Base-by-base conservation (phyloP, 2,888 invertebrate genomes). In the Ectemnius continuus region DNA sequence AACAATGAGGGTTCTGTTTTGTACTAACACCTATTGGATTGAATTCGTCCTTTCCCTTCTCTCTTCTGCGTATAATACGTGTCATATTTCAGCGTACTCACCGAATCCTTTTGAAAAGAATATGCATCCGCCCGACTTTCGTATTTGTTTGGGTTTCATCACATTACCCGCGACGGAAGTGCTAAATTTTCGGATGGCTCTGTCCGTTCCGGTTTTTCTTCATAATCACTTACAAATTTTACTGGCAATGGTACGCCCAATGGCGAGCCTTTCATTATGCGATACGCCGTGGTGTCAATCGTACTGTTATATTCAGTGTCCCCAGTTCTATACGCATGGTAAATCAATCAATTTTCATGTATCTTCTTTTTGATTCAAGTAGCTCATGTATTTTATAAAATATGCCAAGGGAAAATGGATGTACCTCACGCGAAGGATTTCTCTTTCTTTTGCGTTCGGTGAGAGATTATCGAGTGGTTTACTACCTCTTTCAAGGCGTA, bases 381-480 rank as follows among this genome's bases (percentile, higher is more conserved):
- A 23, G 18, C 16, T n/a, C 14, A 26, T 26, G 23, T 45, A 18
- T 60, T 20, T 2, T 14, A 47, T 3, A 1, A 36, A 47, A 64
- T 62, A 67, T 46, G 5, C 28, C 11, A 47, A 60, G 16, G 20
- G 59, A 2, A 2, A 14, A 61, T 28, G 47, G 20, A 78, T 75
- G 66, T 68, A 88, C 88, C 72, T 80, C 16, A 86, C 70, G 16
- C 82, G 69, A 36, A 87, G 84, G 67, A 86, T 85, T 70, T 81
- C 74, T 67, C 87, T 79, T 75, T 88, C 85, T 56, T 83, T 83
- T 57, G 62, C 57, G 64, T 83, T 80, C 0, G 84, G 79, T 4
- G 28, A 65, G 18, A 89, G 78, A 75, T 84, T 86, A 20, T 84
- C 81, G 0, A 14, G 4, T 0, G 83, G 82, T 67, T 78, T 86